phyloP scores from a whole-genome alignment of 2,797 vertebrate species.

The Sebastiscus tertius region DNA sequence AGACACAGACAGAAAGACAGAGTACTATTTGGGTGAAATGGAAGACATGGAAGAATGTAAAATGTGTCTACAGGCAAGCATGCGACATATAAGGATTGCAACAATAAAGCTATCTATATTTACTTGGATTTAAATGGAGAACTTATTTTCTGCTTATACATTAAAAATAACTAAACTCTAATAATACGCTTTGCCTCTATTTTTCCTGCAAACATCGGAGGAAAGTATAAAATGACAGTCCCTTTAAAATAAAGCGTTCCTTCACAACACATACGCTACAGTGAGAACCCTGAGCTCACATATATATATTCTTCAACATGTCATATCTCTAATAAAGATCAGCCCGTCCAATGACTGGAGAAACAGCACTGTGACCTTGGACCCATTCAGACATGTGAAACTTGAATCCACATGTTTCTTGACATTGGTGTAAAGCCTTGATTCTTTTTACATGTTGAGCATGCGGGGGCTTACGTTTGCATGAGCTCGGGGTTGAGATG shows the following conservation, averaged over 20 bases:
- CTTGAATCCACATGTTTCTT: background rate
- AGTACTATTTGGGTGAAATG: too few species aligned
- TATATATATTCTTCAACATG: background rate
- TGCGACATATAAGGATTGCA: background rate
- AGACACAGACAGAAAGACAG: too few species aligned
- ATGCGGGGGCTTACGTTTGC: background rate
- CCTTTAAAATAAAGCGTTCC: background rate
- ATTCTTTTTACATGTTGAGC: background rate
- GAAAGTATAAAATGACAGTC: background rate
- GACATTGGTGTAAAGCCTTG: background rate
- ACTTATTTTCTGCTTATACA: background rate
- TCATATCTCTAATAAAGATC: background rate
- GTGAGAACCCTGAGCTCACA: background rate
- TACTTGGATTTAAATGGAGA: background rate
- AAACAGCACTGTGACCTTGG: background rate
- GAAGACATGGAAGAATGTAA: background rate
- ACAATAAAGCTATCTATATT: background rate
- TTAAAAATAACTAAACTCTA: background rate
- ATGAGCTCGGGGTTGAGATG: too few species aligned
- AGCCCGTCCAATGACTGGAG: background rate
- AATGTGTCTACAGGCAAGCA: background rate
- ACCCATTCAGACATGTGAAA: background rate
- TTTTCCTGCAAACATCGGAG: background rate
- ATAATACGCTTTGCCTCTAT: background rate
- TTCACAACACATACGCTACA: background rate